Conservation (phyloP, 2,113 vertebrate genomes). For the Isichthys henryi region DNA sequence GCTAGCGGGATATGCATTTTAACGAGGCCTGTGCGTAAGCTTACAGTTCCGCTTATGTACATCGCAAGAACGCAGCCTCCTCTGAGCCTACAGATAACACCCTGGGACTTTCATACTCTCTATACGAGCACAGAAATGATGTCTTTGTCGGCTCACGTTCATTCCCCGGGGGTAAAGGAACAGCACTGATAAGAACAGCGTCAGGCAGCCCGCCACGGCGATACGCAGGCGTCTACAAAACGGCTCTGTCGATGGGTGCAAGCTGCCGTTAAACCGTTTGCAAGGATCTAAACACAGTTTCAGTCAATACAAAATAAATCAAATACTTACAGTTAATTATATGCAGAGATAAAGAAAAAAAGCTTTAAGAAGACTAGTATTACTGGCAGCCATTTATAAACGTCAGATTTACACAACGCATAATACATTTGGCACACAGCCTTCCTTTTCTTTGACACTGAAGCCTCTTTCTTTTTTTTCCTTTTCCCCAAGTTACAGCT, state of each 20-base stretch:
- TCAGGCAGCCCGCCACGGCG: too few species aligned
- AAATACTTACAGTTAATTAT: background rate
- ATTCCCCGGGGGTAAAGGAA: background rate
- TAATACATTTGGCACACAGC: background rate
- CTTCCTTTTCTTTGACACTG: background rate
- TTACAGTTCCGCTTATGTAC: background rate
- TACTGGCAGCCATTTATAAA: background rate
- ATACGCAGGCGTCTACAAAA: background rate
- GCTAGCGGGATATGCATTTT: background rate
- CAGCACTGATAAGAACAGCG: background rate
- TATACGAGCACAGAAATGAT: background rate
- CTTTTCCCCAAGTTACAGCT: conserved; percentile 2
- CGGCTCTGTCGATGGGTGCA: background rate
- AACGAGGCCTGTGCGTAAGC: background rate
- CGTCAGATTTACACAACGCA: background rate
- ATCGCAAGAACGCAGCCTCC: background rate
- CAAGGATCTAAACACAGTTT: background rate
- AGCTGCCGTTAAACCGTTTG: background rate
- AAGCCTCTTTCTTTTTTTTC: background rate
- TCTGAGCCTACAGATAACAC: background rate
- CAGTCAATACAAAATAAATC: background rate
- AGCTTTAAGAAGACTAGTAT: background rate
- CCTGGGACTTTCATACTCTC: background rate
- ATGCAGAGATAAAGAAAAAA: background rate
- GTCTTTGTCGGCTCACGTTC: background rate